Percentiles rank a stretch among this genome's conserved stretches.
These are phyloP conservation scores for Yoshiicerus persimilis DNA, from an alignment of 1,140 invertebrate genomes.

Conservation along the genomic window DNA sequence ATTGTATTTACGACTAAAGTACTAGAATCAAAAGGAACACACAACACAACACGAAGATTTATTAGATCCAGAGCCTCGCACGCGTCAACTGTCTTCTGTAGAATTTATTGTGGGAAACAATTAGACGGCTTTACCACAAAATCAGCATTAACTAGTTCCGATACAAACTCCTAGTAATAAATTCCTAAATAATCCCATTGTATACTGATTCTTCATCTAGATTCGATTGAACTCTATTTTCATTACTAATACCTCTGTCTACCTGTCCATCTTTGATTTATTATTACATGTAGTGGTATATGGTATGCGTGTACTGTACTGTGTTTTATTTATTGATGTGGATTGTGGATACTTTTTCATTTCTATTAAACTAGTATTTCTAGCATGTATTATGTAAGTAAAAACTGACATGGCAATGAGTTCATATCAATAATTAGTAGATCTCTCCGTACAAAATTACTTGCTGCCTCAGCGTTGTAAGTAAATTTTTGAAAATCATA, in stretches of 20 bases:
- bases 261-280: background rate
- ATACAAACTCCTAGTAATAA: background rate
- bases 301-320: too few species aligned
- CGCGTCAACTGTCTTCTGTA: background rate
- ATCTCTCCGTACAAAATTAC: constrained; percentile 6
- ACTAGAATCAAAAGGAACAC: background rate
- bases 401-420: too few species aligned
- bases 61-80: background rate
- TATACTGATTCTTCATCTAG: background rate
- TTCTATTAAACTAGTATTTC: too few species aligned
- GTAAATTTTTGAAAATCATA: background rate
- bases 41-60: background rate
- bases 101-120: background rate
- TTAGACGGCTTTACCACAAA: background rate
- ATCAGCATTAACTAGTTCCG: background rate
- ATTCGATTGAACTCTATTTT: too few species aligned
- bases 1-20: background rate
- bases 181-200: background rate
- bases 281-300: too few species aligned
- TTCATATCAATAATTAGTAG: too few species aligned
- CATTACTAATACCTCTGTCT: background rate
- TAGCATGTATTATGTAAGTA: too few species aligned
- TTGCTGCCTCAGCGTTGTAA: background rate
- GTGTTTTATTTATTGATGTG: too few species aligned
- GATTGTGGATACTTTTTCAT: too few species aligned